Conservation (phyloP, 2,113 vertebrate genomes). For the Laterallus jamaicensis region DNA sequence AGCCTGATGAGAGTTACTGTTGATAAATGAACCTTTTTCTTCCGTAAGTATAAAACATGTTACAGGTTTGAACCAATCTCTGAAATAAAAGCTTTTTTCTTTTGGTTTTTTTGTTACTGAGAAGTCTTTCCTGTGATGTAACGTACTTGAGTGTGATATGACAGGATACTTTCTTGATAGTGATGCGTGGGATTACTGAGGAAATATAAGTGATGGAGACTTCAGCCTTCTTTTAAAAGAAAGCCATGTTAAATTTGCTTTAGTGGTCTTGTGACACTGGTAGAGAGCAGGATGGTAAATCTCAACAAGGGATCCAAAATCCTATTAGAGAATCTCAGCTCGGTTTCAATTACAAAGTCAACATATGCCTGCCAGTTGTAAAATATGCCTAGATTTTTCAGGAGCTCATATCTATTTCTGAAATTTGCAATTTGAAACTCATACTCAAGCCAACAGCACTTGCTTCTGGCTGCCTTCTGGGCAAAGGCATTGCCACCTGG, state of each 20-base stretch:
- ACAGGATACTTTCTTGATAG: neutral
- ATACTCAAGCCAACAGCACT: neutral
- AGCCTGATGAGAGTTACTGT: neutral
- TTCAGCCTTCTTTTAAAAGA: neutral
- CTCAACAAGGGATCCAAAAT: neutral
- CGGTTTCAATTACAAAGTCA: neutral
- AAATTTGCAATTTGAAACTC: neutral
- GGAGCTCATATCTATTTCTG: neutral
- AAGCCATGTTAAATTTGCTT: neutral
- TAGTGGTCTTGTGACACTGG: neutral
- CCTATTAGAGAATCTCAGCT: neutral
- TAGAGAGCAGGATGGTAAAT: neutral
- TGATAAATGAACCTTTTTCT: neutral
- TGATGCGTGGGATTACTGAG: neutral
- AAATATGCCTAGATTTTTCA: neutral
- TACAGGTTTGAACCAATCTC: neutral
- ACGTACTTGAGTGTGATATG: neutral
- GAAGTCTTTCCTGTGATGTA: neutral
- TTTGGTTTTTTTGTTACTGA: neutral
- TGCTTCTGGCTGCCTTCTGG: fast-evolving
- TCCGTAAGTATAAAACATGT: neutral
- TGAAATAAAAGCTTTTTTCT: neutral
- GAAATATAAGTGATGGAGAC: neutral
- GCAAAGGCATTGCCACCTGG: neutral
- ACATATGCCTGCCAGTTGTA: neutral